phyloP scores from a whole-genome alignment of 2,113 vertebrate genomes.

The Glaucomys volans region DNA sequence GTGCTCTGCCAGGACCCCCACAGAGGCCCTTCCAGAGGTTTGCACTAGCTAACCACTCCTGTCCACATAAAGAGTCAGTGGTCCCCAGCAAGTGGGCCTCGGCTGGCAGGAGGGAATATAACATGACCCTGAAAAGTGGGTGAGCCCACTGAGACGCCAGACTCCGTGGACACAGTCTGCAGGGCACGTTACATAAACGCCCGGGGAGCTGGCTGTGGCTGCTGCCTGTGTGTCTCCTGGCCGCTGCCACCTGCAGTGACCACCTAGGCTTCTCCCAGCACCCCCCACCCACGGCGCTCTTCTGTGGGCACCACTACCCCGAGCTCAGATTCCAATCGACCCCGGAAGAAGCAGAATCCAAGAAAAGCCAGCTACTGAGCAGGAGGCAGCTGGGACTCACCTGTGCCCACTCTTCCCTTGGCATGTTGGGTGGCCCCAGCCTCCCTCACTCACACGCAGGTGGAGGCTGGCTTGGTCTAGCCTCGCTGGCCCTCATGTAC shows the following conservation, averaged over 20 bases:
- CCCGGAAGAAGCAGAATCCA: background rate
- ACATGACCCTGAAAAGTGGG: background rate
- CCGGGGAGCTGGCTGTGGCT: rapidly evolving
- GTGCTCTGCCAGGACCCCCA: background rate
- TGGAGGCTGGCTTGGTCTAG: background rate
- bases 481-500: rapidly evolving
- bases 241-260: rapidly evolving
- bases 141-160: background rate
- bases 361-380: background rate
- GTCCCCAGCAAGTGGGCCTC: background rate
- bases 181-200: background rate
- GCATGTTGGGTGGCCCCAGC: background rate
- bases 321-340: background rate
- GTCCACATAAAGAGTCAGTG: background rate
- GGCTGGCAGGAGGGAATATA: background rate
- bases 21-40: too few species aligned
- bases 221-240: background rate
- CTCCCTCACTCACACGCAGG: rapidly evolving
- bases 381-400: too few species aligned
- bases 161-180: background rate
- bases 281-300: background rate
- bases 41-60: background rate
- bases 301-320: too few species aligned
- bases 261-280: background rate
- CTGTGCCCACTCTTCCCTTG: background rate